Evolutionary conservation across 2,113 vertebrate genomes (phyloP), one percentile per base, ranked within the genome.

Genomic region (Gadus macrocephalus): DNA sequence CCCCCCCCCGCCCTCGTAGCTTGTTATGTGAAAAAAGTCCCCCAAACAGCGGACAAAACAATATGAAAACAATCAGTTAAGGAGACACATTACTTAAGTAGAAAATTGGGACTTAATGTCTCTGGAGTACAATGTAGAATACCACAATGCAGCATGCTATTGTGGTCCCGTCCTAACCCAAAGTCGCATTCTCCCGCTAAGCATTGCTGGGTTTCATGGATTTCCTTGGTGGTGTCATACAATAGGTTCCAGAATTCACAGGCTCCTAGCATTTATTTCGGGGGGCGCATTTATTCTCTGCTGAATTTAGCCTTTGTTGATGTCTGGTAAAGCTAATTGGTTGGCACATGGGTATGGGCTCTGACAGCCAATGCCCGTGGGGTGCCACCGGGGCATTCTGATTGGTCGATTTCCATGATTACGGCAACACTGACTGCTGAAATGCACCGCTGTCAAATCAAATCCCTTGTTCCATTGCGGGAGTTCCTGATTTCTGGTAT

Each of bases 401-500:
- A 77, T 73, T 69, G 80, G 81, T 78, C 64, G 64, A 74, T 81
- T 83, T 84, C 72, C 79, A 79, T 62, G 53, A 79, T 78, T 76
- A 68, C 66, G 64, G 76, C 70, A 82, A 78, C 69, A 76, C 53
- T 78, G 77, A 78, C 69, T 70, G 69, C 58, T 68, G 76, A 56
- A 87, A 86, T 74, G 72, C 67, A 68, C 81, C 73, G 77, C 76
- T 28, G 56, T 71, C 31, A 61, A 88, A 83, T 84, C 73, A 72
- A 77, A 49, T 14, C 0, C 49, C 70, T 66, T 11, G 6, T 80
- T 78, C 83, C 70, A 72, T 77, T 84, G 75, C 75, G 81, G 79
- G 77, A 74, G 79, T 85, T 90, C 85, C 78, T 81, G 79, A 86
- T 87, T 82, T 78, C 79, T 87, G 87, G 86, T 78, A 87, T 89